phyloP scores from a whole-genome alignment of 2,888 invertebrate species.

The Folsomia manolachei region DNA sequence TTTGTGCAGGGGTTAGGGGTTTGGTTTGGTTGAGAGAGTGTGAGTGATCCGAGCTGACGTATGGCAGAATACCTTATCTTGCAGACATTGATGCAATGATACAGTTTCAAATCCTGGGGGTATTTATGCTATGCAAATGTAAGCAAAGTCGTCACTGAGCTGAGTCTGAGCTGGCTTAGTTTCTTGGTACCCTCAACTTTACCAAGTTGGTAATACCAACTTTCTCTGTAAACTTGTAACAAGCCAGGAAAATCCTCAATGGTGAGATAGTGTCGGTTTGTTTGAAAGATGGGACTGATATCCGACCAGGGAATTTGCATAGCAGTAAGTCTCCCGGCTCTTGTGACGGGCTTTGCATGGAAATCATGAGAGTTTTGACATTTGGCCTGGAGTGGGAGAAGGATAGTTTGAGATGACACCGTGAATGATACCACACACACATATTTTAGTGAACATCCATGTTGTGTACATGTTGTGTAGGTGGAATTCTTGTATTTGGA shows the following conservation, averaged over 20 bases:
- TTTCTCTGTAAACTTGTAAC: not conserved
- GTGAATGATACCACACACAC: not conserved
- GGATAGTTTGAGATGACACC: not conserved
- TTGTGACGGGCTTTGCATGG: not conserved
- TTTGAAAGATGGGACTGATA: slow-evolving; percentile 2
- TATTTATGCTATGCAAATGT: slow-evolving; percentile 9
- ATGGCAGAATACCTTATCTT: slow-evolving; percentile 1
- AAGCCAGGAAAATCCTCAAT: not conserved
- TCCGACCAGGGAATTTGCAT: slow-evolving; percentile 17
- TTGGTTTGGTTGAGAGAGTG: not conserved
- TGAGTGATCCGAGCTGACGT: slow-evolving; percentile 8
- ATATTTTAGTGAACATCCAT: too few relatives aligned
- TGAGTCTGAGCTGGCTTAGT: not conserved
- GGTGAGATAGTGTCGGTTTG: not conserved
- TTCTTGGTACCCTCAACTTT: not conserved
- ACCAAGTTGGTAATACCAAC: too few relatives aligned
- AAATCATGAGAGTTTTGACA: slow-evolving; percentile 18
- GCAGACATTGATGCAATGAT: slow-evolving; percentile 8
- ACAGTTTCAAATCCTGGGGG: slow-evolving; percentile 3
- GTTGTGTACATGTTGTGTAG: too few relatives aligned
- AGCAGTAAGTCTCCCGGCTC: slow-evolving; percentile 7
- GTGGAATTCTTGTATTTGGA: too few relatives aligned
- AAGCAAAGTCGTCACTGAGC: slow-evolving; percentile 16
- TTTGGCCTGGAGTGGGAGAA: slow-evolving; percentile 3
- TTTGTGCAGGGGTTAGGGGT: not conserved